These are phyloP conservation scores for Machimus rusticus DNA, from an alignment of 2,888 invertebrate species.

Conservation along the genomic window DNA sequence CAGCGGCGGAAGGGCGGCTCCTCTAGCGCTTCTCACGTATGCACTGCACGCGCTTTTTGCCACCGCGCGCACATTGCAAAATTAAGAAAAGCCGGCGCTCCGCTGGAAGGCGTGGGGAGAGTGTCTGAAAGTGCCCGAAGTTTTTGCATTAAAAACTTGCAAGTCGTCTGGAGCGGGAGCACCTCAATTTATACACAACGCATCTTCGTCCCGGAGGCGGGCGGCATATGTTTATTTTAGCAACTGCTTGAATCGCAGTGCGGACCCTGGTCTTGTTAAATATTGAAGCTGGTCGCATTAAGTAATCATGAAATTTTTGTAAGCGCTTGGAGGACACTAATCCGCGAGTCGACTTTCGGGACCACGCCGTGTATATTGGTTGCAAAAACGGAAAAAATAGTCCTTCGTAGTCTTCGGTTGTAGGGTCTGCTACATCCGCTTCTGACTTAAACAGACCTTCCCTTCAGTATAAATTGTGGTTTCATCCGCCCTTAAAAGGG, in stretches of 20 bases:
- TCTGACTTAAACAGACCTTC: too few relatives aligned
- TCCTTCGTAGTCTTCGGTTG: neutral
- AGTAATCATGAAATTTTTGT: neutral
- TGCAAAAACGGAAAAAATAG: neutral
- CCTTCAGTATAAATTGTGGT: too few relatives aligned
- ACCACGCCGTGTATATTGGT: neutral
- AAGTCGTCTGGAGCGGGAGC: neutral
- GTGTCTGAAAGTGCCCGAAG: neutral
- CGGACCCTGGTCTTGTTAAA: neutral
- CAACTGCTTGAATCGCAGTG: neutral
- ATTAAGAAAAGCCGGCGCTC: neutral
- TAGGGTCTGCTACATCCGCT: neutral
- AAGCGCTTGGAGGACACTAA: neutral
- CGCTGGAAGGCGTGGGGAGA: neutral
- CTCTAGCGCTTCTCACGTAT: neutral
- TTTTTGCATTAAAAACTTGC: neutral
- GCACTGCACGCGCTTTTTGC: constrained; percentile 24
- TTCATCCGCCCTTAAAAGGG: too few relatives aligned
- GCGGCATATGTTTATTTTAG: neutral
- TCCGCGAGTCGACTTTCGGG: neutral
- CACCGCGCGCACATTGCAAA: neutral
- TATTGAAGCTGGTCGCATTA: neutral
- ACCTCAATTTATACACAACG: neutral
- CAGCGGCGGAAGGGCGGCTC: neutral
- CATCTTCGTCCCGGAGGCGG: neutral